Evolutionary conservation across 1,140 invertebrate species (phyloP).

Genomic region (Microplitis demolitor): DNA sequence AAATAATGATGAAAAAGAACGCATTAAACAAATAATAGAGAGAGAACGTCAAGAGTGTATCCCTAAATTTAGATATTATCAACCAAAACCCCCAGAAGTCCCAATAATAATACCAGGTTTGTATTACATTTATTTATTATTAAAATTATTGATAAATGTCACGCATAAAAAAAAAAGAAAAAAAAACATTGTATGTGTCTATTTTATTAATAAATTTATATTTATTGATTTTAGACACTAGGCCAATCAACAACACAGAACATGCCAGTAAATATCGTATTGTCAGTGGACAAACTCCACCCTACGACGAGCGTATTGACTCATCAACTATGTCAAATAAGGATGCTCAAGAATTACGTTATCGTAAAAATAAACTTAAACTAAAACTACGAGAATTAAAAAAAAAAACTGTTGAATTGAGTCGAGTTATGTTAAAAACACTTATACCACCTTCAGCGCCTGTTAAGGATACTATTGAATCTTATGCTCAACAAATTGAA

Average conservation of each 20-base stretch:
- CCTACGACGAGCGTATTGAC: constrained; percentile 18
- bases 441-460: not conserved
- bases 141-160: not conserved
- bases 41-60: not conserved
- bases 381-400: constrained; percentile 35
- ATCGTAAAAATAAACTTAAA: constrained; percentile 32
- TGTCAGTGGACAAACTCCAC: constrained; percentile 31
- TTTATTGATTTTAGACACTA: constrained; percentile 5
- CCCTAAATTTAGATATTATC: not conserved
- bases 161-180: not conserved
- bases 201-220: not conserved
- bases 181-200: not conserved
- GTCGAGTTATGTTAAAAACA: constrained; percentile 22
- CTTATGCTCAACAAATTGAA: constrained; percentile 42
- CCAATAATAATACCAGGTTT: not conserved
- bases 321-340: constrained; percentile 18
- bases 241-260: not conserved
- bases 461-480: constrained; percentile 40
- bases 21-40: not conserved
- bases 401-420: constrained; percentile 28
- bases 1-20: not conserved
- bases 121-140: not conserved
- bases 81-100: not conserved
- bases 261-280: constrained; percentile 39
- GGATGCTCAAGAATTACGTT: constrained; percentile 34